These are phyloP conservation scores for Malacoctenus gilli DNA, from an alignment of 2,797 vertebrate species.

Conservation along the genomic window DNA sequence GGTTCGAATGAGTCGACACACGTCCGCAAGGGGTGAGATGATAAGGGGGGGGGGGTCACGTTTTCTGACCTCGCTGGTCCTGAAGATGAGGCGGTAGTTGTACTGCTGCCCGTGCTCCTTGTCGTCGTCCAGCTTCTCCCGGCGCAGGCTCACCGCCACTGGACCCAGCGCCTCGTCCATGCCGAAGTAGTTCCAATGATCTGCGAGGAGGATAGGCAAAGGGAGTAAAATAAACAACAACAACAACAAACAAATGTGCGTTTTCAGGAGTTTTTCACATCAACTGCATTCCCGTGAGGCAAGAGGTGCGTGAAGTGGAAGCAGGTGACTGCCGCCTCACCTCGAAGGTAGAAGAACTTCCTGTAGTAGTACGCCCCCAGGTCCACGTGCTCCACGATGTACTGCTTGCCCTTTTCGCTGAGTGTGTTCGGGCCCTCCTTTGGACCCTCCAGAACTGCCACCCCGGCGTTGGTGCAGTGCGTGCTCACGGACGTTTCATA, in stretches of 20 bases:
- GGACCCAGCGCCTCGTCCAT: constrained; percentile 93
- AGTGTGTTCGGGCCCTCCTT: constrained; percentile 89
- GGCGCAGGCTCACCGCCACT: constrained; percentile 92
- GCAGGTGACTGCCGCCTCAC: constrained; percentile 74
- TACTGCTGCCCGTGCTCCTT: constrained; percentile 95
- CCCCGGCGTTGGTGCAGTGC: constrained; percentile 93
- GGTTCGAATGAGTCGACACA: too few species aligned
- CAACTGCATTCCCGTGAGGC: not conserved
- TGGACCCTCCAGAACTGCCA: constrained; percentile 93
- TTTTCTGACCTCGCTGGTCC: constrained; percentile 92
- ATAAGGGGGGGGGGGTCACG: too few species aligned
- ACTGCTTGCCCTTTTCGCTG: constrained; percentile 90
- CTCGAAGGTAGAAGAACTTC: constrained; percentile 94
- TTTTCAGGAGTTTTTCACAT: not conserved
- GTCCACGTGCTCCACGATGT: constrained; percentile 95
- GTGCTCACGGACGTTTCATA: constrained; percentile 90
- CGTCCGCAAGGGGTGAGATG: too few species aligned
- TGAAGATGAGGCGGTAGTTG: constrained; percentile 94
- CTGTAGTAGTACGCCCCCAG: constrained; percentile 95
- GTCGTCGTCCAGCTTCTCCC: constrained; percentile 95
- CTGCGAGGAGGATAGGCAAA: constrained; percentile 68
- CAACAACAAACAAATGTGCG: constrained; percentile 2
- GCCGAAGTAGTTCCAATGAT: constrained; percentile 98
- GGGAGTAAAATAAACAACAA: too few species aligned
- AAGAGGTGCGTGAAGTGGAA: constrained; percentile 1